phyloP scores from a whole-genome alignment of 2,113 vertebrate genomes.

The Pseudopodoces humilis region DNA sequence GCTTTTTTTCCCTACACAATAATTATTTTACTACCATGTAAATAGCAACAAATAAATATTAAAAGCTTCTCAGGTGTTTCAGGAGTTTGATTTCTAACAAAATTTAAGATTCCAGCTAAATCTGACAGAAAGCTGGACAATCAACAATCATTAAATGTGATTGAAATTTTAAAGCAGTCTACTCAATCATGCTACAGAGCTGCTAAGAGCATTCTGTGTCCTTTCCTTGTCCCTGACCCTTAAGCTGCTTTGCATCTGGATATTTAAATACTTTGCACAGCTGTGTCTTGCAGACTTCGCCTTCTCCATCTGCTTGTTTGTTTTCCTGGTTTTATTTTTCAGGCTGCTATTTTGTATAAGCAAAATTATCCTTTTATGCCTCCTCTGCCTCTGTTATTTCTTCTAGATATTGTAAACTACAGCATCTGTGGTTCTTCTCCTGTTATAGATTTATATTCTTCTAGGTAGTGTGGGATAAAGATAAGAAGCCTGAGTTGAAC shows the following conservation, averaged over 20 bases:
- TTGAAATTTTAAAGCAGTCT: slow-evolving; percentile 3
- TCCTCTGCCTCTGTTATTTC: slow-evolving; percentile 59
- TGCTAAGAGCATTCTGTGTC: neutral
- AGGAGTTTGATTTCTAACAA: neutral
- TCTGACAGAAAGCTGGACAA: neutral
- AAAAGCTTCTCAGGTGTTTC: neutral
- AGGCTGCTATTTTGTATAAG: slow-evolving; percentile 79
- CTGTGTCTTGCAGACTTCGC: slow-evolving; percentile 66
- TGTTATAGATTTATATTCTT: slow-evolving; percentile 49
- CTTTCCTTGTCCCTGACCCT: slow-evolving; percentile 36
- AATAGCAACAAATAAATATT: neutral
- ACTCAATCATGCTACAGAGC: neutral
- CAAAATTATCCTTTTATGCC: slow-evolving; percentile 78
- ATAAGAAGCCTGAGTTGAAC: neutral
- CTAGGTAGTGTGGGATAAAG: slow-evolving; percentile 38
- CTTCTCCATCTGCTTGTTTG: slow-evolving; percentile 80
- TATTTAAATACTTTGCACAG: slow-evolving; percentile 73
- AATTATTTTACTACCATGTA: neutral
- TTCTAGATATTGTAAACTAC: slow-evolving; percentile 58
- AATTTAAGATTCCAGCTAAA: neutral
- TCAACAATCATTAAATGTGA: neutral
- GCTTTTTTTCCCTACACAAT: neutral
- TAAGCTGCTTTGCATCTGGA: slow-evolving; percentile 72
- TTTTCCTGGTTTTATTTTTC: slow-evolving; percentile 76
- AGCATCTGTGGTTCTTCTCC: slow-evolving; percentile 54